Conservation (phyloP, 1,140 invertebrate genomes). For the Aphelinus atriplicis region DNA sequence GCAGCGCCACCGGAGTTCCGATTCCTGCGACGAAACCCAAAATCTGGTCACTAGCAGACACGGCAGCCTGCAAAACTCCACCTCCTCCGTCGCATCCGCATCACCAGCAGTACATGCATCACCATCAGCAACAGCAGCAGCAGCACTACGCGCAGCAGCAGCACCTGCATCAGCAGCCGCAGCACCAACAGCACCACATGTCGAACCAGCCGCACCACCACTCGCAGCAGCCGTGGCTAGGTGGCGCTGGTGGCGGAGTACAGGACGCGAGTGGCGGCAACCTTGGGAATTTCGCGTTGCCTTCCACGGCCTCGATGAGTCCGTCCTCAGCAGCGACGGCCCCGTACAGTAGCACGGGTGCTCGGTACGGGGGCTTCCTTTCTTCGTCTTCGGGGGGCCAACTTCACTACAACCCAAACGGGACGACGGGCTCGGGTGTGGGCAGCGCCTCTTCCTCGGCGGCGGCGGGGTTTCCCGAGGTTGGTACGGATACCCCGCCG, state of each 20-base stretch:
- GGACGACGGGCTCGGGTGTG: constrained; percentile 57
- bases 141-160: constrained; percentile 60
- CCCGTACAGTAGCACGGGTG: constrained; percentile 59
- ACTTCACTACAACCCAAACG: constrained; percentile 63
- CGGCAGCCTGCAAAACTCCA: constrained; percentile 94
- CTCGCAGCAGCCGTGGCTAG: constrained; percentile 63
- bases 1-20: constrained; percentile 75
- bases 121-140: constrained; percentile 68
- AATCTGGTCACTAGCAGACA: constrained; percentile 97
- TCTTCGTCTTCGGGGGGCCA: constrained; percentile 63
- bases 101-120: constrained; percentile 66
- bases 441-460: constrained; percentile 65
- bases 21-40: constrained; percentile 92
- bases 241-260: constrained; percentile 47
- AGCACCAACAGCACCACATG: constrained; percentile 63
- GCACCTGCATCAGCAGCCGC: constrained; percentile 55
- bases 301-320: constrained; percentile 64
- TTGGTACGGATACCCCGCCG: constrained; percentile 90
- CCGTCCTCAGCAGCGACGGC: constrained; percentile 63
- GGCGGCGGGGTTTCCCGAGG: constrained; percentile 82
- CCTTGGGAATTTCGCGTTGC: constrained; percentile 62
- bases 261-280: constrained; percentile 51
- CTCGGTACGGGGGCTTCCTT: constrained; percentile 63
- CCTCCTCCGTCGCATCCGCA: constrained; percentile 75
- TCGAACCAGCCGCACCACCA: constrained; percentile 52